A percentile compares a stretch with the other conserved stretches of the same genome.
Evolutionary conservation across 2,888 invertebrate species (phyloP).

Genomic region (Temnothorax rugatulus): DNA sequence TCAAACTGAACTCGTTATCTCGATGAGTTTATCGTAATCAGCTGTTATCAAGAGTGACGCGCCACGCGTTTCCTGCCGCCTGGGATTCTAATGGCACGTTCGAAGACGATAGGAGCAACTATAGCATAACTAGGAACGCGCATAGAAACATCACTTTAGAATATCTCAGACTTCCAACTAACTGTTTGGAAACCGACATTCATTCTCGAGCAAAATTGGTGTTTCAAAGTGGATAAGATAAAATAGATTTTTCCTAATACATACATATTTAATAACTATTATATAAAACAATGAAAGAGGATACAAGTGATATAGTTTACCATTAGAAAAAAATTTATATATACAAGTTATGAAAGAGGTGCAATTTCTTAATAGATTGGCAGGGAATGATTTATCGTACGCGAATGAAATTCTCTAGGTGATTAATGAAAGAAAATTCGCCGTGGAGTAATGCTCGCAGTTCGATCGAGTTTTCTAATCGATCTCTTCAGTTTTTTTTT

Average conservation of each 20-base stretch:
- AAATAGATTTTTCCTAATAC: background rate
- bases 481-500: background rate
- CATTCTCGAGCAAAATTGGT: background rate
- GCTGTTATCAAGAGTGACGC: slow-evolving; percentile 70
- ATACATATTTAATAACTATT: slow-evolving; percentile 15
- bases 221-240: background rate
- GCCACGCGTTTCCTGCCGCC: slow-evolving; percentile 65
- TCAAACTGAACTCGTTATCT: slow-evolving; percentile 57
- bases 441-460: background rate
- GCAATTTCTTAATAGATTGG: slow-evolving; percentile 7
- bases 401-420: slow-evolving; percentile 5
- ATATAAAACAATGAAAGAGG: background rate
- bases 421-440: slow-evolving; percentile 13
- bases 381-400: background rate
- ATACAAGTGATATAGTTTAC: background rate
- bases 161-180: slow-evolving; percentile 24
- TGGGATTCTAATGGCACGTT: slow-evolving; percentile 58
- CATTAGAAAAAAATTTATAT: slow-evolving; percentile 6
- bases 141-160: slow-evolving; percentile 26
- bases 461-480: background rate
- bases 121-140: slow-evolving; percentile 33
- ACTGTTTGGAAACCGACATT: slow-evolving; percentile 31
- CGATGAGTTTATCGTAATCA: slow-evolving; percentile 70
- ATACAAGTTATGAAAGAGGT: background rate
- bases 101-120: slow-evolving; percentile 60